Evolutionary conservation across 2,888 invertebrate genomes (phyloP).

Genomic region (Cylloceria caligata): DNA sequence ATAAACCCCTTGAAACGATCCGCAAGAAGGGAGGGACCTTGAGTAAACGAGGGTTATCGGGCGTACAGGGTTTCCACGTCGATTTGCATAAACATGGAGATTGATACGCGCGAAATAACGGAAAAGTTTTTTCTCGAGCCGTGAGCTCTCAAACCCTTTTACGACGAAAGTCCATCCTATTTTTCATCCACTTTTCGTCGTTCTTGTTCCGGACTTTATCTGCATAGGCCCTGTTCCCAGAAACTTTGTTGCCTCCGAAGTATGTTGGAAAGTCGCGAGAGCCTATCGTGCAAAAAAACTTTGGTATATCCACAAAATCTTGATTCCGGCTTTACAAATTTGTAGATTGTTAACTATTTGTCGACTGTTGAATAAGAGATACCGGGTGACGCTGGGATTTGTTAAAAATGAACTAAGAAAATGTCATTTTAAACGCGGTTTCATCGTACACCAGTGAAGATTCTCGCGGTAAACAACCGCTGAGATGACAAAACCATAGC

Average conservation of each 20-base stretch:
- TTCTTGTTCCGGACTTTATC: conserved; percentile 37
- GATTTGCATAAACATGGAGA: conserved; percentile 66
- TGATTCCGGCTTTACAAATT: conserved; percentile 34
- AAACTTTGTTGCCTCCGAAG: conserved; percentile 25
- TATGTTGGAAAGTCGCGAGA: conserved; percentile 20
- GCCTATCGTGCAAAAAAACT: background rate
- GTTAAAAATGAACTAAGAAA: background rate
- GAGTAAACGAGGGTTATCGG: conserved; percentile 59
- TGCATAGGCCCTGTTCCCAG: conserved; percentile 3
- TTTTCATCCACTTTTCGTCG: conserved; percentile 63
- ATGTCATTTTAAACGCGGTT: conserved; percentile 14
- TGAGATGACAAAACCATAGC: conserved; percentile 28
- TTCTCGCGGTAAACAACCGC: background rate
- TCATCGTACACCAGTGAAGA: background rate
- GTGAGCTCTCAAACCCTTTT: background rate
- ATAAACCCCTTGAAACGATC: conserved; percentile 53
- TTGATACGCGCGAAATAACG: conserved; percentile 64
- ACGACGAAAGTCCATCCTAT: conserved; percentile 52
- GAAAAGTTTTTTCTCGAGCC: conserved; percentile 44
- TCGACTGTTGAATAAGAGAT: conserved; percentile 13
- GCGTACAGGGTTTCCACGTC: conserved; percentile 55
- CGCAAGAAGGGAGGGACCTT: conserved; percentile 27
- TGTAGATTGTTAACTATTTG: conserved; percentile 33
- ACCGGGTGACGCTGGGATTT: background rate
- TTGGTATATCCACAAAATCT: conserved; percentile 10